These are phyloP conservation scores for Caenorhabditis imperialis DNA, from an alignment of 2,888 invertebrate species.

Conservation along the genomic window DNA sequence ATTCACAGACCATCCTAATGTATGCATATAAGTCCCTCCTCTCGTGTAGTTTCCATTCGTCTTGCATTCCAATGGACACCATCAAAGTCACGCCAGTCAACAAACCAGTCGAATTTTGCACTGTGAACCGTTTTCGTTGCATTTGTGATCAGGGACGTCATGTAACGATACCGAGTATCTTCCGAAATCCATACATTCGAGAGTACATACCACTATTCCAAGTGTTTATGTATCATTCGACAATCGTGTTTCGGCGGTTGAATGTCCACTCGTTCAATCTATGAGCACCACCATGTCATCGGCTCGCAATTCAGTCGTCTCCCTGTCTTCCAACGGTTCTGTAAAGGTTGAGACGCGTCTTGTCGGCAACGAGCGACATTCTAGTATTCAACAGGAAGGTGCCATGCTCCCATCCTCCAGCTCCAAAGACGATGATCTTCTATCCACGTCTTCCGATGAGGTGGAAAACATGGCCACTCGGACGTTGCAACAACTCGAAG, in stretches of 20 bases:
- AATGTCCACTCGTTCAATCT: conserved; percentile 39
- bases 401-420: conserved; percentile 70
- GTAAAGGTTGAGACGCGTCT: conserved; percentile 63
- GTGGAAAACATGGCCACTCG: conserved; percentile 71
- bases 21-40: conserved; percentile 35
- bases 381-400: conserved; percentile 64
- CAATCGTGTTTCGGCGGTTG: conserved; percentile 31
- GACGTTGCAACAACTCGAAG: conserved; percentile 68
- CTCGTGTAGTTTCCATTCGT: conserved; percentile 15
- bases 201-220: conserved; percentile 47
- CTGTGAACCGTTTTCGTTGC: conserved; percentile 41
- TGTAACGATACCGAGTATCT: conserved; percentile 17
- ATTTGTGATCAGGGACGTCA: conserved; percentile 39
- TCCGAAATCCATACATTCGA: conserved; percentile 46
- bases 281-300: conserved; percentile 55
- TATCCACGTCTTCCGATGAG: conserved; percentile 71
- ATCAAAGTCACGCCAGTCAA: conserved; percentile 34
- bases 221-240: conserved; percentile 45
- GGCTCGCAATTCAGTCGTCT: conserved; percentile 71
- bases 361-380: conserved; percentile 39
- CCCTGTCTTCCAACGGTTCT: conserved; percentile 65
- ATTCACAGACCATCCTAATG: conserved; percentile 24
- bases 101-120: conserved; percentile 15
- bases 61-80: conserved; percentile 46
- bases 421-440: conserved; percentile 70